phyloP scores from a whole-genome alignment of 2,888 invertebrate genomes.

The Agrilus biguttatus region DNA sequence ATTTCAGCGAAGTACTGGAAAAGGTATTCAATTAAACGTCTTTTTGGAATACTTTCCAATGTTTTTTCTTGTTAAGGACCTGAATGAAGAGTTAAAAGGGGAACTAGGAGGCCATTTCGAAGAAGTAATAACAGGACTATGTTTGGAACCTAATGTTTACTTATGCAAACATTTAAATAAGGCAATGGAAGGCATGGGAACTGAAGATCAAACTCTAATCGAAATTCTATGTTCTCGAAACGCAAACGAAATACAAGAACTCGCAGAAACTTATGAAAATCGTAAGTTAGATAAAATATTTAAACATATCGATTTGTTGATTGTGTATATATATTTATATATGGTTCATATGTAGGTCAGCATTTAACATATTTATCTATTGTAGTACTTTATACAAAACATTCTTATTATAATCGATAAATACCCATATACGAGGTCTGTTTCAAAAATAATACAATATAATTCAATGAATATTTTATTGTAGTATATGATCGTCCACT shows the following conservation, averaged over 20 bases:
- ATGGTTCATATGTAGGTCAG: neutral
- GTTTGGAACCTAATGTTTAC: neutral
- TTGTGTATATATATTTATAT: neutral
- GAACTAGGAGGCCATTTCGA: neutral
- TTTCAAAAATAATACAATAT: neutral
- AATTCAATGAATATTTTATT: neutral
- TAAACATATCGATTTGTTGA: neutral
- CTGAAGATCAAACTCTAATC: neutral
- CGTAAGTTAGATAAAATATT: neutral
- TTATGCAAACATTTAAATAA: neutral
- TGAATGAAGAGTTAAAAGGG: neutral
- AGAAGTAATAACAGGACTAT: neutral
- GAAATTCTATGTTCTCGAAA: neutral
- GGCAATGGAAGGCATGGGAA: neutral
- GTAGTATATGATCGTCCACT: slow-evolving; percentile 36
- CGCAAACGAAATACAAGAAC: neutral
- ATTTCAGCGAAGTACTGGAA: slow-evolving; percentile 30
- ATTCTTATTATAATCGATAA: neutral
- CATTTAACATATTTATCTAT: neutral
- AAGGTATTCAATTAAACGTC: slow-evolving; percentile 8
- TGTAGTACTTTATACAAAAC: neutral
- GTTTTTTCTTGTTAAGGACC: neutral
- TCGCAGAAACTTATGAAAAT: neutral
- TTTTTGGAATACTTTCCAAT: too few species aligned
- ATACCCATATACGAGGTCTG: neutral